These are phyloP conservation scores for Saccostrea echinata DNA, from an alignment of 1,140 invertebrate species.

Conservation along the genomic window DNA sequence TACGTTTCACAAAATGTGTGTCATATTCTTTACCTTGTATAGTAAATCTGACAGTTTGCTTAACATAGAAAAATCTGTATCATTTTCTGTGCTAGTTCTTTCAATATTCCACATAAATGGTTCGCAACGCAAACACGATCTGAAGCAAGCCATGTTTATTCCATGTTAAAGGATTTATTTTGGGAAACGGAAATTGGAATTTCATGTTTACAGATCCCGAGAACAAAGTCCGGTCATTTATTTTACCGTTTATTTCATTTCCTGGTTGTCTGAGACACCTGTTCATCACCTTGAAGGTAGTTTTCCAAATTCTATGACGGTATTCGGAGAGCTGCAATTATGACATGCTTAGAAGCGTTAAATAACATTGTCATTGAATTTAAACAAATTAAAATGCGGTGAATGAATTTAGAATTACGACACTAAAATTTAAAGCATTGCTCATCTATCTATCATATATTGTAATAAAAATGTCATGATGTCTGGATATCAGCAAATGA, in stretches of 20 bases:
- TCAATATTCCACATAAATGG: slow-evolving; percentile 4
- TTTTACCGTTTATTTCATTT: background rate
- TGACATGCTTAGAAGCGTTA: background rate
- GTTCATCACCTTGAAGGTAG: background rate
- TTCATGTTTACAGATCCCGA: background rate
- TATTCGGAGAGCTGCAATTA: background rate
- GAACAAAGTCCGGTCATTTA: background rate
- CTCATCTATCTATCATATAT: too few species aligned
- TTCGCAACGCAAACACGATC: background rate
- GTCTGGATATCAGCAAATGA: too few species aligned
- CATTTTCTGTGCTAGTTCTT: background rate
- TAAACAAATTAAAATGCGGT: too few species aligned
- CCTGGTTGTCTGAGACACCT: background rate
- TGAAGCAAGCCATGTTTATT: background rate
- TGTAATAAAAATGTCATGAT: too few species aligned
- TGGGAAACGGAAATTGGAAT: background rate
- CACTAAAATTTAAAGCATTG: too few species aligned
- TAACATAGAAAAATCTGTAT: too few species aligned
- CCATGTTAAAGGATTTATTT: background rate
- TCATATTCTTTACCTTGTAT: too few species aligned
- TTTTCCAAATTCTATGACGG: background rate
- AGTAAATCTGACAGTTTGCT: too few species aligned
- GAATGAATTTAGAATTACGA: too few species aligned
- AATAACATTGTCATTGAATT: background rate
- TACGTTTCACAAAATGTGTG: too few species aligned